phyloP scores from a whole-genome alignment of 2,113 vertebrate species.

The Ciconia boyciana region DNA sequence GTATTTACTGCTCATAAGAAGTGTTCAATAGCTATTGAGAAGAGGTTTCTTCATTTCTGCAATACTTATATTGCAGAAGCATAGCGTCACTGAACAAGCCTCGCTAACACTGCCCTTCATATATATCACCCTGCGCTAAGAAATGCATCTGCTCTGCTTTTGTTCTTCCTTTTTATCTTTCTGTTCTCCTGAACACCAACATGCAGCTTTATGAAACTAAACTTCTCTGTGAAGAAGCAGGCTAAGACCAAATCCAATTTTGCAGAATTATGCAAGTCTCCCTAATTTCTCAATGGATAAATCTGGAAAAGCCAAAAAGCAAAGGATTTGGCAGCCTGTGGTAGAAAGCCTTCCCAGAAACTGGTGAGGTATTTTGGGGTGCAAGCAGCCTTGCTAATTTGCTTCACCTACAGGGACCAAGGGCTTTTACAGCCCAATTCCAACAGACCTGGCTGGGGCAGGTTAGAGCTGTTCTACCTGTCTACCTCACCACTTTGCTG shows the following conservation, averaged over 20 bases:
- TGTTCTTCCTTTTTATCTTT: background rate
- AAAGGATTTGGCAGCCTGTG: background rate
- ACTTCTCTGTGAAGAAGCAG: background rate
- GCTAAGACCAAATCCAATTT: background rate
- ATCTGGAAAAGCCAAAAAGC: background rate
- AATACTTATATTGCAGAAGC: background rate
- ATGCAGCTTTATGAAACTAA: background rate
- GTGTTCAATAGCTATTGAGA: background rate
- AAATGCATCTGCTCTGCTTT: background rate
- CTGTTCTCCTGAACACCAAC: background rate
- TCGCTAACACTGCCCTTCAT: background rate
- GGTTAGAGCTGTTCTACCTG: background rate
- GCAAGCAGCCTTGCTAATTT: background rate
- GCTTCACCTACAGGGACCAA: background rate
- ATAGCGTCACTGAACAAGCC: background rate
- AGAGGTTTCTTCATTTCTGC: background rate
- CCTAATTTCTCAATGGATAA: background rate
- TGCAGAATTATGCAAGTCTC: background rate
- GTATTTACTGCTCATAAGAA: background rate
- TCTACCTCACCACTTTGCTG: background rate
- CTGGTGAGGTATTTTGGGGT: background rate
- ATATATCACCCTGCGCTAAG: accelerated
- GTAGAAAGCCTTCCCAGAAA: background rate
- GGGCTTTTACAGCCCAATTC: background rate
- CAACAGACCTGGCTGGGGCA: background rate